These are phyloP conservation scores for Agrochola lota DNA, from an alignment of 2,888 invertebrate genomes.

Conservation along the genomic window DNA sequence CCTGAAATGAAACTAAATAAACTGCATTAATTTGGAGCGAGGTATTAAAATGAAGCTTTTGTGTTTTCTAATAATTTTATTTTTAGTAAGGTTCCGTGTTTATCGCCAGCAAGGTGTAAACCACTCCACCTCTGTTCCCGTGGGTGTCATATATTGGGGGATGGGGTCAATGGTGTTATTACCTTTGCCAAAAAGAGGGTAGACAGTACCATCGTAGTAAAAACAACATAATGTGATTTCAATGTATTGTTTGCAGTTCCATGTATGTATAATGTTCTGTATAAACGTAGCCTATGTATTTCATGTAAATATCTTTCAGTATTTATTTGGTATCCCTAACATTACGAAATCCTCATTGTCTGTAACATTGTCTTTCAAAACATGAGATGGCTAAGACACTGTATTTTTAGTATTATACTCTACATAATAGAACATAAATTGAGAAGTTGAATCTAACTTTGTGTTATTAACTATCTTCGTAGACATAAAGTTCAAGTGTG, in stretches of 20 bases:
- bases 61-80: constrained; percentile 39
- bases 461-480: constrained; percentile 26
- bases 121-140: constrained; percentile 42
- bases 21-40: constrained; percentile 29
- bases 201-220: constrained; percentile 38
- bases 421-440: constrained; percentile 38
- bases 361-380: constrained; percentile 25
- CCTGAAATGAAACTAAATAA: constrained; percentile 32
- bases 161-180: constrained; percentile 46
- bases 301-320: constrained; percentile 2
- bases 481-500: constrained; percentile 13
- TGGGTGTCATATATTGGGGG: constrained; percentile 47
- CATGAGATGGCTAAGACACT: constrained; percentile 13
- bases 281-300: not conserved
- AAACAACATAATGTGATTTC: constrained; percentile 41
- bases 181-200: constrained; percentile 27
- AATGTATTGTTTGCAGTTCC: constrained; percentile 36
- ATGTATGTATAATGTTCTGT: not conserved
- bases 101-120: constrained; percentile 41
- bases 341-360: not conserved
- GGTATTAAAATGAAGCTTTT: constrained; percentile 34
- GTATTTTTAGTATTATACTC: constrained; percentile 35
- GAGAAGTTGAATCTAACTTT: constrained; percentile 41
- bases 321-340: not conserved
- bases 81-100: constrained; percentile 26